Percentiles rank a stretch among this genome's conserved stretches.
Conservation (phyloP, 1,140 invertebrate species). For the Pseudomyrmex concolor region DNA sequence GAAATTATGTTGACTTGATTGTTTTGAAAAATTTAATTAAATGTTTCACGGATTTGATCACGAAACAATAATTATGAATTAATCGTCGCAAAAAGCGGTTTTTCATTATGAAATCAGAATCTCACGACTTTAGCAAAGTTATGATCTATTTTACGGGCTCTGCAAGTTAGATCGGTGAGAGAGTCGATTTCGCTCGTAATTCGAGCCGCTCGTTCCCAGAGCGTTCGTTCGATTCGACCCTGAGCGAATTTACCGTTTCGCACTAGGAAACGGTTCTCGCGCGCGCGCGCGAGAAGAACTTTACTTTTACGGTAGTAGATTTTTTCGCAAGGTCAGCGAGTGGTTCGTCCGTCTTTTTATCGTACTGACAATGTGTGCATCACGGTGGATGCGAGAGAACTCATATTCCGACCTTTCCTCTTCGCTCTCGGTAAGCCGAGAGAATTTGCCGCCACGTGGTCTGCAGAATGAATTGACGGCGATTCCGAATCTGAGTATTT, state of each 20-base stretch:
- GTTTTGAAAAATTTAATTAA: constrained; percentile 13
- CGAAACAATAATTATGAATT: constrained; percentile 21
- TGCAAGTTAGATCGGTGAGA: neutral
- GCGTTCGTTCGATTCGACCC: constrained; percentile 34
- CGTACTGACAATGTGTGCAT: constrained; percentile 29
- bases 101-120: constrained; percentile 35
- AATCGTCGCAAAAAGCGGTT: constrained; percentile 13
- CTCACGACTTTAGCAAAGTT: constrained; percentile 17
- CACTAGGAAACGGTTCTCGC: constrained; percentile 35
- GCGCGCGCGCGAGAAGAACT: neutral
- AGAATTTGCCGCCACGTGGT: constrained; percentile 13
- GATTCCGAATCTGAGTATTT: too few relatives aligned
- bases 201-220: constrained; percentile 46
- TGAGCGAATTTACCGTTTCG: constrained; percentile 54
- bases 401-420: neutral
- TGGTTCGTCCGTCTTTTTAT: constrained; percentile 30
- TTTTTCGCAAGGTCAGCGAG: constrained; percentile 50
- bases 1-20: constrained; percentile 16
- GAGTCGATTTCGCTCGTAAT: constrained; percentile 46
- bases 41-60: constrained; percentile 15
- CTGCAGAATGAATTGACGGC: neutral
- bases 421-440: neutral
- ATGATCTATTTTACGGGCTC: constrained; percentile 19
- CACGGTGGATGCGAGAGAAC: neutral
- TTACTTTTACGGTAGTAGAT: constrained; percentile 43